Base-by-base conservation (phyloP, 2,888 invertebrate genomes). In the Hemicrepidius hirtus region DNA sequence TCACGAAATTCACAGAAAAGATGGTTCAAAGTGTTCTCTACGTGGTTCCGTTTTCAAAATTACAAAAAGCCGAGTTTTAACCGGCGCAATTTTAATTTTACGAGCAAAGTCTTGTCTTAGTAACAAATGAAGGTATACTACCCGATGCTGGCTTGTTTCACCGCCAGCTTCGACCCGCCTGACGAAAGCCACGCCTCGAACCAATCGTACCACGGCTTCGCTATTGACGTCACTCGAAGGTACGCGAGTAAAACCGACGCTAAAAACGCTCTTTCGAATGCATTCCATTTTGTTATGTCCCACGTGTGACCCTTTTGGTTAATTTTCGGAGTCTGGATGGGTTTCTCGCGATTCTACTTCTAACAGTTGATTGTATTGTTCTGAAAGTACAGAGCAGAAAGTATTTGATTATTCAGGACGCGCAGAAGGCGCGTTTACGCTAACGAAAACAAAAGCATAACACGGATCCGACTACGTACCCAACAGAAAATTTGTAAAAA, bases 161-260 rank as follows among this genome's bases (percentile, higher is more conserved):
- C 75, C 72, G 78, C 73, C 71, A 76, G 73, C 80, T 80, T 80
- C 80, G 80, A 80, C 80, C 80, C 80, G 79, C 79, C 80, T 79
- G 79, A 75, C 71, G 70, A 63, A 69, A 74, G 79, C 78, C 78
- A 79, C 80, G 80, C 80, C 80, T 77, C 69, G 74, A 75, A 71
- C 79, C 80, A 80, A 80, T 80, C 68, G 73, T 65, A 73, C 66
- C 71, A 32, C 72, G 64, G 76, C 72, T 74, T 60, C 64, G 59
- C 65, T 76, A 77, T 76, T 78, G 80, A 80, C 80, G 80, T 80
- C 80, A 80, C 68, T 64, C 80, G 79, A 75, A 68, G 21, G 12
- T 21, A 28, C 9, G 28, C 80, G 80, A 76, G 24, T 13, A 3
- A 12, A 32, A 2, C 55, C 80, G 80, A 71, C 20, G 46, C 67